A percentile compares a stretch with the other conserved stretches of the same genome.
phyloP scores from a whole-genome alignment of 2,113 vertebrate genomes.

The Nanorana parkeri region DNA sequence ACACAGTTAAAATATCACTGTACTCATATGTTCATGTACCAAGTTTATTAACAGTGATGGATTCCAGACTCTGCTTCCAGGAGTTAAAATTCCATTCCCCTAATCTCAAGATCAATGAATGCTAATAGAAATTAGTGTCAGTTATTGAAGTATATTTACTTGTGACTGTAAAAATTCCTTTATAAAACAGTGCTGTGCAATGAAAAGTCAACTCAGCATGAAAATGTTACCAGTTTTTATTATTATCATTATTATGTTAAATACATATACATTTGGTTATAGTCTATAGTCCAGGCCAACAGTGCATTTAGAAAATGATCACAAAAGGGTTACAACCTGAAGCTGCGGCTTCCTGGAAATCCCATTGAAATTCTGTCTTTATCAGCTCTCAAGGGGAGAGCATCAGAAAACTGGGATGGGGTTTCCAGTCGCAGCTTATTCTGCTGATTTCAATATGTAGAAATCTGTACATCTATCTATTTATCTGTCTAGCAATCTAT shows the following conservation, averaged over 20 bases:
- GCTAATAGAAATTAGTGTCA: constrained; percentile 9
- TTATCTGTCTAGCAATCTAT: too few species aligned
- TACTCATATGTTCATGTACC: neutral
- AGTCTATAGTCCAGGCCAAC: too few species aligned
- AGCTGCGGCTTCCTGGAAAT: constrained; percentile 23
- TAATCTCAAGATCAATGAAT: neutral
- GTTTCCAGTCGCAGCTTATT: neutral
- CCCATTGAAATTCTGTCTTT: constrained; percentile 29
- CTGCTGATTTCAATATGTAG: neutral
- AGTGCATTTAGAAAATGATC: neutral
- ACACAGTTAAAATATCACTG: neutral
- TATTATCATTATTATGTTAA: too few species aligned
- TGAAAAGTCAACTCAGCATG: too few species aligned
- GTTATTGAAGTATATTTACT: neutral
- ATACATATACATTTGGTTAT: too few species aligned
- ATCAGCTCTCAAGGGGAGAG: constrained; percentile 5
- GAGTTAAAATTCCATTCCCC: neutral
- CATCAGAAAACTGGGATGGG: neutral
- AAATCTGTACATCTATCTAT: neutral
- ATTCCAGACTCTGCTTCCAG: neutral
- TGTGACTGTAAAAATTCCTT: too few species aligned
- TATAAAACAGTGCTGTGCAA: too few species aligned
- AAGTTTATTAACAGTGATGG: neutral
- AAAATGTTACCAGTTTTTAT: too few species aligned
- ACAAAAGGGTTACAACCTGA: constrained; percentile 10